These are phyloP conservation scores for Hypsibius dujardini DNA, from an alignment of 1,140 invertebrate species.

Conservation along the genomic window DNA sequence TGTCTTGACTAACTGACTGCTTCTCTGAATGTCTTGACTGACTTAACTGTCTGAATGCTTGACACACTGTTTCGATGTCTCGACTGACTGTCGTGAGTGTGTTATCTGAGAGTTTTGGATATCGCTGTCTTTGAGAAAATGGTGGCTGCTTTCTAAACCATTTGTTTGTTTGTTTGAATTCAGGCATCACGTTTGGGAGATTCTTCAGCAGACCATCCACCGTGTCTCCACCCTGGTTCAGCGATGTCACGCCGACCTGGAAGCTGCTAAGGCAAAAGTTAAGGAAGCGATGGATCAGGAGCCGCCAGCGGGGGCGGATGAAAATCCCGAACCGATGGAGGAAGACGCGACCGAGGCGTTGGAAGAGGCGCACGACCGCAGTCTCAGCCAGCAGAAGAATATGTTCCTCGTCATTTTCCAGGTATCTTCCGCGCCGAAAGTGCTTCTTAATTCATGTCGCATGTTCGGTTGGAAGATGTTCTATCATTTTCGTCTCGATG, in stretches of 20 bases:
- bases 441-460: too few relatives aligned
- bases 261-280: slow-evolving; percentile 64
- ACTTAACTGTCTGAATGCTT: too few relatives aligned
- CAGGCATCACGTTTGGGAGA: slow-evolving; percentile 66
- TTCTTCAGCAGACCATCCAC: slow-evolving; percentile 79
- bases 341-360: slow-evolving; percentile 33
- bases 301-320: slow-evolving; percentile 46
- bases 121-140: not conserved
- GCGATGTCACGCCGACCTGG: slow-evolving; percentile 62
- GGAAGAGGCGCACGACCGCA: slow-evolving; percentile 25
- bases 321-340: slow-evolving; percentile 43
- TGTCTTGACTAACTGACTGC: too few relatives aligned
- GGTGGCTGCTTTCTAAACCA: slow-evolving; percentile 16
- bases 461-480: too few relatives aligned
- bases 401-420: slow-evolving; percentile 93
- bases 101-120: not conserved
- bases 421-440: slow-evolving; percentile 29
- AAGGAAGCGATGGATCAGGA: slow-evolving; percentile 40
- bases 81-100: too few relatives aligned
- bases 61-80: too few relatives aligned
- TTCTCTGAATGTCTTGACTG: too few relatives aligned
- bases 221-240: slow-evolving; percentile 90
- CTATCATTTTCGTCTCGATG: not conserved
- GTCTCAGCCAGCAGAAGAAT: slow-evolving; percentile 76
- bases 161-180: too few relatives aligned